Conservation (phyloP, 2,113 vertebrate species). For the Prunella fulvescens region DNA sequence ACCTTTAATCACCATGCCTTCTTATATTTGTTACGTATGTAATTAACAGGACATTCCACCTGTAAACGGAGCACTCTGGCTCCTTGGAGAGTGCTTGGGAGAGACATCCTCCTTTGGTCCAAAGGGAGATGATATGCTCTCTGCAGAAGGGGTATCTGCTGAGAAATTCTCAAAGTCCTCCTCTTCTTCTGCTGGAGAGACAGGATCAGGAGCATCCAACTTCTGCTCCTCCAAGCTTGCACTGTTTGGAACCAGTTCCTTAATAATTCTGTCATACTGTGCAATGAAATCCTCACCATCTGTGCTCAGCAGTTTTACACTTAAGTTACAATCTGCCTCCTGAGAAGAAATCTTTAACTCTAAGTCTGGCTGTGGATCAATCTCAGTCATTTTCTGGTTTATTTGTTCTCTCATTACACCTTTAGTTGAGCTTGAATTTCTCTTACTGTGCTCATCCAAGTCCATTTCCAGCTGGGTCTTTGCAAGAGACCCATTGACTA, state of each 20-base stretch:
- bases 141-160: slow-evolving; percentile 76
- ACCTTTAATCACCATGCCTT: background rate
- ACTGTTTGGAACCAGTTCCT: slow-evolving; percentile 75
- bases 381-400: background rate
- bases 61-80: slow-evolving; percentile 84
- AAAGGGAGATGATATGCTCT: slow-evolving; percentile 78
- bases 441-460: slow-evolving; percentile 37
- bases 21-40: background rate
- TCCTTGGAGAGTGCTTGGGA: slow-evolving; percentile 46
- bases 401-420: slow-evolving; percentile 1
- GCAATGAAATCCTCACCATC: slow-evolving; percentile 81
- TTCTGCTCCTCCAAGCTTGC: slow-evolving; percentile 53
- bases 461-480: background rate
- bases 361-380: background rate
- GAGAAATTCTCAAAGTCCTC: slow-evolving; percentile 85
- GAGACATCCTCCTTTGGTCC: slow-evolving; percentile 57
- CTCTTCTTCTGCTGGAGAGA: slow-evolving; percentile 63
- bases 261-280: slow-evolving; percentile 89
- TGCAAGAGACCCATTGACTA: slow-evolving; percentile 67
- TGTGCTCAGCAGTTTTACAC: background rate
- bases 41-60: slow-evolving; percentile 70
- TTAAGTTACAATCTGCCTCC: slow-evolving; percentile 52
- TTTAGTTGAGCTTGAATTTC: background rate
- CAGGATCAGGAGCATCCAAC: slow-evolving; percentile 3
- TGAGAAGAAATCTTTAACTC: background rate